Evolutionary conservation across 2,888 invertebrate genomes (phyloP), one percentile per base, ranked within the genome.

Genomic region (Dendrolimus pini): DNA sequence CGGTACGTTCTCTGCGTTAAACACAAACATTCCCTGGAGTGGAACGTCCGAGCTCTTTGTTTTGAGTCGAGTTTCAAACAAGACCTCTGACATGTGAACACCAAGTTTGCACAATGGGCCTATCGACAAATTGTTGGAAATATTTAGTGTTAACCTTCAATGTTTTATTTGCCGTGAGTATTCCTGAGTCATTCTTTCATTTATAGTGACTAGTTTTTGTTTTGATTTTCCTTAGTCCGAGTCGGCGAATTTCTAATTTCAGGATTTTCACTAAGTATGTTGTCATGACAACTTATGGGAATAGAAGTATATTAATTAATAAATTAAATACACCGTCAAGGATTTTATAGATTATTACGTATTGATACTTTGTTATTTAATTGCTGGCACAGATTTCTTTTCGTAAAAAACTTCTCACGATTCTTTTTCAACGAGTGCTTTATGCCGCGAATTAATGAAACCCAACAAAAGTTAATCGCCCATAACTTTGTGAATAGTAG

Each of bases 51-150:
- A 63, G 74, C 77, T 76, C 81, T 85, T 88, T 90, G 89, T 89
- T 88, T 81, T 82, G 80, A 78, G 71, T 72, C 72, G 71, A 75
- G 76, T 82, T 80, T 75, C 68, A 73, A 82, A 78, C 81, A 78
- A 80, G 77, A 82, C 81, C 71, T 74, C 75, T 79, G 85, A 79
- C 74, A 89, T 89, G 89, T 89, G 86, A 89, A 82, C 77, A 71
- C 69, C 68, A 58, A 47, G 12, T 58, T 60, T 69, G 61, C 65
- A 80, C 78, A 77, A 91, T 91, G 91, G 85, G 83, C 65, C 72
- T 90, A 61, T 88, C 89, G 47, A 83, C 89, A 60, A 90, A 86
- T 72, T 89, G 90, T 71, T 90, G 90, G 88, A 89, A 90, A 80
- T 90, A 90, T 77, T 77, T 91, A 41, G 89, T 91, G 71, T 70